Evolutionary conservation across 2,113 vertebrate genomes (phyloP), one percentile per base, ranked within the genome.

Genomic region (Lota lota): DNA sequence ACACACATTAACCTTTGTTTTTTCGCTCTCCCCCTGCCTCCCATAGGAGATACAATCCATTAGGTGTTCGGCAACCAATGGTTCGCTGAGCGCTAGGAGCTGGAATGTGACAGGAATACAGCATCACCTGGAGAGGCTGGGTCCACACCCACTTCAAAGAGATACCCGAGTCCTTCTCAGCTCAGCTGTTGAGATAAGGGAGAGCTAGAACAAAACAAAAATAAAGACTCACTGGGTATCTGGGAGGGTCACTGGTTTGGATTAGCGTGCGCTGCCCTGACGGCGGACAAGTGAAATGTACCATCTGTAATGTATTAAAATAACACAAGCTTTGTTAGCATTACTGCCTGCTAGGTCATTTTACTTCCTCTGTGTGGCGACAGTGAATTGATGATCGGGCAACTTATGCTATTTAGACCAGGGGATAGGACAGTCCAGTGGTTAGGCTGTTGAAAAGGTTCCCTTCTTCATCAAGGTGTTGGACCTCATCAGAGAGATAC

Each of bases 11-110:
- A 47, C 57, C 14, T 56, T 51, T 19, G 67, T 63, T 57, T 65
- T 67, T 36, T 63, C 53, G 61, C 22, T 22, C 69, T 65, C 63
- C 56, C 61, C 67, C n/a, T 69, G 8, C 53, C n/a, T 79, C 66
- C 53, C 64, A 70, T 64, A 66, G 74, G 76, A 85, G 82, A 69
- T 78, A 85, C 82, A 74, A 85, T 83, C 84, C 75, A 88, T 83
- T 70, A 82, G 79, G 68, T n/a, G 47, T 79, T 79, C 82, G 84
- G 79, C 81, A 83, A 72, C 68, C 64, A 54, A 33, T 69, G 79
- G 72, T 54, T 82, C 68, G 15, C 70, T 61, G 74, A 81, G 76
- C 70, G 72, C 73, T 75, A 70, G 77, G 79, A 80, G 72, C 75
- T 66, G 77, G 69, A 75, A 81, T 75, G 68, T 83, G 84, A 84